Evolutionary conservation across 2,113 vertebrate species (phyloP).

Genomic region (Myotis yumanensis): DNA sequence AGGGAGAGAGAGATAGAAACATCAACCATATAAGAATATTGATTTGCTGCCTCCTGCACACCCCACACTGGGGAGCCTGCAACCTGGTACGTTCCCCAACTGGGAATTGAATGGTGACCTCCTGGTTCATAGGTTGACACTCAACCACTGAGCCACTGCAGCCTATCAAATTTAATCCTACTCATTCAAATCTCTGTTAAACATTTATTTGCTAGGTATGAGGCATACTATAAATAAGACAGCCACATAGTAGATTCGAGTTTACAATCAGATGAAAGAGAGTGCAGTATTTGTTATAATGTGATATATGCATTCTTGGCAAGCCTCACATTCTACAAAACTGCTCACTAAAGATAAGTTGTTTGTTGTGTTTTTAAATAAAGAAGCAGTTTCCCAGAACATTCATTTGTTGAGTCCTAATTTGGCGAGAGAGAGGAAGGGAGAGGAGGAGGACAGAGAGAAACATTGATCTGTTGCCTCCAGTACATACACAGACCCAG

Average conservation of each 20-base stretch:
- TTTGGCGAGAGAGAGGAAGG: no score
- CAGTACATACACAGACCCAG: neutral
- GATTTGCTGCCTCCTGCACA: no score
- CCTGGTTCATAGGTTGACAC: no score
- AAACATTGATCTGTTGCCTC: neutral
- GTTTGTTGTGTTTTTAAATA: neutral
- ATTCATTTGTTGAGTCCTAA: neutral
- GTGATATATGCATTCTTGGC: neutral
- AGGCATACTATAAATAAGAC: neutral
- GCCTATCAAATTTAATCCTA: neutral
- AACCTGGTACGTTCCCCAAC: no score
- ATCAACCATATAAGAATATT: no score
- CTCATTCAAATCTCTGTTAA: conserved; percentile 1
- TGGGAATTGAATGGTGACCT: no score
- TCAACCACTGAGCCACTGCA: no score
- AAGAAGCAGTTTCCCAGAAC: neutral
- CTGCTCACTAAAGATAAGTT: neutral
- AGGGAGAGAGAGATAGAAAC: no score
- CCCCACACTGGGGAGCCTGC: no score
- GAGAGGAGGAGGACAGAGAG: neutral
- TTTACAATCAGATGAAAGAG: neutral
- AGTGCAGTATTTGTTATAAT: neutral
- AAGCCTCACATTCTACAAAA: neutral
- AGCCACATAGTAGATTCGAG: neutral
- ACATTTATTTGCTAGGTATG: neutral